phyloP scores from a whole-genome alignment of 1,140 invertebrate genomes.

The Aphidius gifuensis region DNA sequence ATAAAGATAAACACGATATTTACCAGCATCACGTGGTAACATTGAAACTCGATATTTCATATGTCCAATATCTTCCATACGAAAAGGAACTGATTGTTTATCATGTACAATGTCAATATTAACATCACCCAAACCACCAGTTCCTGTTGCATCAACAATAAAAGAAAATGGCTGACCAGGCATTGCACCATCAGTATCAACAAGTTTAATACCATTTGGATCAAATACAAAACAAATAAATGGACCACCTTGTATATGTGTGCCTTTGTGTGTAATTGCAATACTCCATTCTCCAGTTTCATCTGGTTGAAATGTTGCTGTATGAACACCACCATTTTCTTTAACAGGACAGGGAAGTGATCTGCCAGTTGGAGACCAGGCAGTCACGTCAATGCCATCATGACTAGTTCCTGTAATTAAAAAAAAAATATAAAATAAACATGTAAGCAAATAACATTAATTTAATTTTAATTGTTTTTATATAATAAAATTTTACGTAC shows the following conservation, averaged over 20 bases:
- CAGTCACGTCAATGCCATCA: constrained; percentile 83
- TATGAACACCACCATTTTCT: constrained; percentile 76
- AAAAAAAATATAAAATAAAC: neutral
- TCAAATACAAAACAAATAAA: constrained; percentile 98
- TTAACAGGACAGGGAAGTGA: constrained; percentile 73
- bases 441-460: constrained; percentile 11
- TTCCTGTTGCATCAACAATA: constrained; percentile 76
- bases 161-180: constrained; percentile 79
- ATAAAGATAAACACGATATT: constrained; percentile 90
- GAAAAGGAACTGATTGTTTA: constrained; percentile 78
- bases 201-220: constrained; percentile 78
- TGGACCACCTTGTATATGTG: constrained; percentile 93
- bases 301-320: constrained; percentile 93
- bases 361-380: constrained; percentile 81
- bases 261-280: constrained; percentile 89
- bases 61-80: constrained; percentile 76
- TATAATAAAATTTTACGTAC: constrained; percentile 42
- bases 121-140: constrained; percentile 84
- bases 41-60: constrained; percentile 86
- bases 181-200: constrained; percentile 72
- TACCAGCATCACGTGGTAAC: constrained; percentile 82
- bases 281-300: constrained; percentile 97
- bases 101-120: constrained; percentile 85
- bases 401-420: constrained; percentile 70
- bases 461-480: neutral